Evolutionary conservation across 2,113 vertebrate species (phyloP).

Genomic region (Hiodon alosoides): DNA sequence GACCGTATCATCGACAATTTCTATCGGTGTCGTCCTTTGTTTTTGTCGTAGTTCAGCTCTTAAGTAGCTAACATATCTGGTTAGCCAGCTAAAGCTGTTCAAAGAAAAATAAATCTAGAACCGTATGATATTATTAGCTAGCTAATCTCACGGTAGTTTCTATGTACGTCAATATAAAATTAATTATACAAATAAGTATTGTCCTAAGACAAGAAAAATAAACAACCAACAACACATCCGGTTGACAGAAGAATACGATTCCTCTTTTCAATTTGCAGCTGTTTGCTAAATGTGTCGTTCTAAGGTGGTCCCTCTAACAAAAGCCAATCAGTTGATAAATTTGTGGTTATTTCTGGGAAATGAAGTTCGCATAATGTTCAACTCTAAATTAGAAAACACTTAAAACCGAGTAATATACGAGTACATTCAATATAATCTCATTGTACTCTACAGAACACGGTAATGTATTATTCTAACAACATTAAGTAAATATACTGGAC

Average conservation of each 20-base stretch:
- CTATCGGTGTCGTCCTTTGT: too few relatives aligned
- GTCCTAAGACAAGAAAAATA: background rate
- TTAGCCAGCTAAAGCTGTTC: too few relatives aligned
- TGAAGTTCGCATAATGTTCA: background rate
- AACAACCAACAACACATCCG: background rate
- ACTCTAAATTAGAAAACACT: background rate
- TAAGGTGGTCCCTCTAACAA: conserved; percentile 42
- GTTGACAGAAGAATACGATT: background rate
- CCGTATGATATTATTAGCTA: background rate
- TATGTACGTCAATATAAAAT: background rate
- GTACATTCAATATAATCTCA: background rate
- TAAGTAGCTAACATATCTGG: too few relatives aligned
- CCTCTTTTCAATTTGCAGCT: background rate
- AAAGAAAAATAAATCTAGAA: too few relatives aligned
- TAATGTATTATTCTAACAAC: background rate
- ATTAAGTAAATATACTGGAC: background rate
- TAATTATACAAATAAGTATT: background rate
- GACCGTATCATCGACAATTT: too few relatives aligned
- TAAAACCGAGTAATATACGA: background rate
- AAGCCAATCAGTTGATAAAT: conserved; percentile 35
- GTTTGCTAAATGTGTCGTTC: conserved; percentile 33
- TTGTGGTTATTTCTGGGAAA: conserved; percentile 39
- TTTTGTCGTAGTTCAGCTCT: too few relatives aligned
- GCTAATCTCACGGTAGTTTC: background rate
- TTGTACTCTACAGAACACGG: background rate